These are phyloP conservation scores for Psophia crepitans DNA, from an alignment of 2,113 vertebrate genomes.

Conservation along the genomic window DNA sequence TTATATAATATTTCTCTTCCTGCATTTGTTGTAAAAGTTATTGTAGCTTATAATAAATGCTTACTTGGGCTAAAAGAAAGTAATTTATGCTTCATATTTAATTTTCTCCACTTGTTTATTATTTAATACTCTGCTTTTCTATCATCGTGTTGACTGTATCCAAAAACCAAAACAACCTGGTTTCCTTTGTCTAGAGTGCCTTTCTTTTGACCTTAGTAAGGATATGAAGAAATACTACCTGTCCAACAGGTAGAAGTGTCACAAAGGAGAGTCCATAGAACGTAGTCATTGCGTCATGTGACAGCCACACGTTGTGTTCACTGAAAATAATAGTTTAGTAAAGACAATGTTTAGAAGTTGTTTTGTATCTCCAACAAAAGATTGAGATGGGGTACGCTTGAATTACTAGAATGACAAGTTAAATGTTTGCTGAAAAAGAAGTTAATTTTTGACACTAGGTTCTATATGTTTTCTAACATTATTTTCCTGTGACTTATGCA, in stretches of 20 bases:
- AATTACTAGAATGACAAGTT: background rate
- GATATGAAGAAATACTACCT: background rate
- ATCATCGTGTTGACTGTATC: background rate
- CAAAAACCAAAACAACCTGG: background rate
- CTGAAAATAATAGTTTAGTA: background rate
- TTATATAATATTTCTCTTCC: background rate
- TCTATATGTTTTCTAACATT: background rate
- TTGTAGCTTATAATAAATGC: background rate
- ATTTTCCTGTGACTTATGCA: background rate
- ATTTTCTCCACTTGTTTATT: background rate
- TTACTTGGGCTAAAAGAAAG: slow-evolving; percentile 6
- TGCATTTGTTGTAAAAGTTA: background rate
- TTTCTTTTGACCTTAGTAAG: background rate
- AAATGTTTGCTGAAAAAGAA: background rate
- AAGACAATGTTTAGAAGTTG: background rate
- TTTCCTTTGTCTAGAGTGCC: background rate
- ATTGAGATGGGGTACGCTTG: background rate
- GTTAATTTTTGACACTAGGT: background rate
- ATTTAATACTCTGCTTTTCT: background rate
- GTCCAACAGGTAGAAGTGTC: background rate
- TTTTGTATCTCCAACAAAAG: background rate
- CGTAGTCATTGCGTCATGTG: background rate
- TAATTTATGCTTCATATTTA: background rate
- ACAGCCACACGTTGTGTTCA: background rate
- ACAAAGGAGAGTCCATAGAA: background rate